These are phyloP conservation scores for Horisme vitalbata DNA, from an alignment of 2,888 invertebrate species.

Conservation along the genomic window DNA sequence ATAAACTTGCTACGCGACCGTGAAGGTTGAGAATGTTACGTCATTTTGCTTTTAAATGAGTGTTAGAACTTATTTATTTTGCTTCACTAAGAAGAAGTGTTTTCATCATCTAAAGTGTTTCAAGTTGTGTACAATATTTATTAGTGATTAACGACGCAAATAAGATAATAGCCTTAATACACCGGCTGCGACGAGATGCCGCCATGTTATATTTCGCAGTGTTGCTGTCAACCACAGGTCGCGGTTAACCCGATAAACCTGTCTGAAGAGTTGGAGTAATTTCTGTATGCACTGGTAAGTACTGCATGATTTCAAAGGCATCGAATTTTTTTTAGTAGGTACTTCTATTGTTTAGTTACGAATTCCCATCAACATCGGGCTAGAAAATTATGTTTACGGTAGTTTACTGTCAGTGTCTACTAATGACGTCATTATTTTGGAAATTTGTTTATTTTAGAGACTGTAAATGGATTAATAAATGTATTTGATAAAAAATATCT, in stretches of 20 bases:
- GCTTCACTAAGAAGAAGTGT: slow-evolving; percentile 56
- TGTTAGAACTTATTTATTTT: slow-evolving; percentile 67
- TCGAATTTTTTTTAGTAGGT: background rate
- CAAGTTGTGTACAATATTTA: slow-evolving; percentile 47
- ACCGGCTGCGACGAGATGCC: slow-evolving; percentile 80
- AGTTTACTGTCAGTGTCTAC: slow-evolving; percentile 76
- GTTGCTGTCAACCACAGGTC: slow-evolving; percentile 76
- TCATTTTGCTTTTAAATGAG: slow-evolving; percentile 78
- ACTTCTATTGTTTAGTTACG: slow-evolving; percentile 5
- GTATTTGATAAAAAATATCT: background rate
- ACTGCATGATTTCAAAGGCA: slow-evolving; percentile 18
- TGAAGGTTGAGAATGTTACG: slow-evolving; percentile 83
- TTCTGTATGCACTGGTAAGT: slow-evolving; percentile 50
- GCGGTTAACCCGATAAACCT: slow-evolving; percentile 59
- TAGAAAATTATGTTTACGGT: slow-evolving; percentile 65
- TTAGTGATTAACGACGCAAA: slow-evolving; percentile 56
- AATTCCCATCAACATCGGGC: slow-evolving; percentile 18
- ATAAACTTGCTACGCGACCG: slow-evolving; percentile 75
- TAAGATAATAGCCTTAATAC: slow-evolving; percentile 54
- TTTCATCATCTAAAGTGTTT: slow-evolving; percentile 50
- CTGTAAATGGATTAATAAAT: background rate
- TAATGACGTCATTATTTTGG: slow-evolving; percentile 68
- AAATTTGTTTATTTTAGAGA: slow-evolving; percentile 47
- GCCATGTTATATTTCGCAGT: slow-evolving; percentile 78
- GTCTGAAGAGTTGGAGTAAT: slow-evolving; percentile 44